Conservation (phyloP, 2,797 vertebrate genomes). For the Eospalax fontanierii region DNA sequence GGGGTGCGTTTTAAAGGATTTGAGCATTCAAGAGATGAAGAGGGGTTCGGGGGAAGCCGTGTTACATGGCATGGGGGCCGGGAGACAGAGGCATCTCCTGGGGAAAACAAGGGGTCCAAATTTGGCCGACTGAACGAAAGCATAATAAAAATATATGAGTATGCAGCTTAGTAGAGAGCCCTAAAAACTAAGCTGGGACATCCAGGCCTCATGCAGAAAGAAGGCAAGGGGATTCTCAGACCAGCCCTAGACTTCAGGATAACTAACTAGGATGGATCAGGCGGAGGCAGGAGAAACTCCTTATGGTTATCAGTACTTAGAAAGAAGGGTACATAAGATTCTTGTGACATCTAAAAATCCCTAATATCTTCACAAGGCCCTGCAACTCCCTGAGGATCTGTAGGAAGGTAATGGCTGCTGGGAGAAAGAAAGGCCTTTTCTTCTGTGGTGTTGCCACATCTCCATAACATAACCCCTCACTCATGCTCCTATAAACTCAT, state of each 20-base stretch:
- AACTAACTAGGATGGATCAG: background rate
- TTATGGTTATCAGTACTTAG: background rate
- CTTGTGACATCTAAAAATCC: background rate
- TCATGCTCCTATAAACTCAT: no score
- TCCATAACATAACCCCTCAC: background rate
- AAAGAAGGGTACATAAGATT: background rate
- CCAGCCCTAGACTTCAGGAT: background rate
- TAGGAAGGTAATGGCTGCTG: no score
- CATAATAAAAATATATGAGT: background rate
- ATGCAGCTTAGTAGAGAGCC: background rate
- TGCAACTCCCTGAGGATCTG: background rate
- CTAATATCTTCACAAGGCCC: background rate
- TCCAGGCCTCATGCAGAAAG: background rate
- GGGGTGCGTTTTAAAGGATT: constrained; percentile 24
- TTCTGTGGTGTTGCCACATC: background rate
- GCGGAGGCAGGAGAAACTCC: background rate
- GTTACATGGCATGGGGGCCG: background rate
- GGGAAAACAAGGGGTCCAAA: background rate
- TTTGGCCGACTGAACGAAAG: background rate
- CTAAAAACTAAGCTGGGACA: background rate
- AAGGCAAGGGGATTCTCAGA: background rate
- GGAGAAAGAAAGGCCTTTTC: background rate
- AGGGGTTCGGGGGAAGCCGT: background rate
- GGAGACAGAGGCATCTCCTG: background rate
- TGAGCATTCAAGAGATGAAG: background rate